Base-by-base conservation (phyloP, 2,888 invertebrate genomes). In the Volucella inanis region DNA sequence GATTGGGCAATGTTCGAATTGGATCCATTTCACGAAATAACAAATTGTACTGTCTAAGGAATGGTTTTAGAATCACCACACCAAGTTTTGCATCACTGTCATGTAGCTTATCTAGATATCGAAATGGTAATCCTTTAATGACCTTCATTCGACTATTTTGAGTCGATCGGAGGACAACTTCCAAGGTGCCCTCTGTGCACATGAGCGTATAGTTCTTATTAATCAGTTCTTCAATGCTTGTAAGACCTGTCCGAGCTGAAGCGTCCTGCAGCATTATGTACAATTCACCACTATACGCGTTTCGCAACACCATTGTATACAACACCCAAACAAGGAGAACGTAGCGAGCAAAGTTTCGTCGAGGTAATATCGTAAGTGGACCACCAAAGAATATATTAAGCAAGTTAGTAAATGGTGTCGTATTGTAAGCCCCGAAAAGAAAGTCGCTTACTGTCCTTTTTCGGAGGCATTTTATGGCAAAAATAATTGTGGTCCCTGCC, bases 181-280 rank as follows among this genome's bases (percentile, higher is more conserved):
- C 70, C 1, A 61, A 9, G 0, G 70, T 61, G 14, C 71, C 71
- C 9, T 70, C 79, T 1, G 74, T n/a, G 10, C 75, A 84, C 18
- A 54, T 38, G 14, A 91, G 88, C 1, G 81, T 87, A 59, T 87
- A 90, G 8, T 88, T 88, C 22, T 83, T 52, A 0, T 72, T 80
- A n/a, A 89, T 14, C n/a, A 90, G 87, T 82, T 90, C 89, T 9
- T 87, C 65, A 10, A 91, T 50, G 0, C 83, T 86, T 9, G 80
- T 70, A 3, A 90, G 14, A 1, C 87, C 87, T 0, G 87, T 85
- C 0, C 88, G 88, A 3, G 83, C 41, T 0, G 89, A 87, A 0
- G 88, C 90, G 76, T 91, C 91, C 80, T 91, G 91, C 31, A 91
- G 88, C n/a, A 90, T 82, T 0, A 88, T 87, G 15, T 85, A 91